Evolutionary conservation across 2,113 vertebrate genomes (phyloP).

Genomic region (Neoarius graeffei): DNA sequence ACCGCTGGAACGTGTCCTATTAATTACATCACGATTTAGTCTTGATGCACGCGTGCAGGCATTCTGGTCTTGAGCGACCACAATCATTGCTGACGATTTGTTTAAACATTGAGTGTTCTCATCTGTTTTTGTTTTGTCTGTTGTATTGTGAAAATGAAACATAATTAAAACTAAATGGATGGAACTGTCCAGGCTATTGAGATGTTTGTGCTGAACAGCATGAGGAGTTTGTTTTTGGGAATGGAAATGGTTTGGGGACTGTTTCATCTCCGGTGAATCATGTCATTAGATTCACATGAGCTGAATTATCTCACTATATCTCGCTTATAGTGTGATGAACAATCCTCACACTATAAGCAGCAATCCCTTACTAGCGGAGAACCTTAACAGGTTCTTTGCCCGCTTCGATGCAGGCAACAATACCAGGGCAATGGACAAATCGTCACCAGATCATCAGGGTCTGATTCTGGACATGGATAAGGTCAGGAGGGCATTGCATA

Average conservation of each 20-base stretch:
- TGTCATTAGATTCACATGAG: not conserved
- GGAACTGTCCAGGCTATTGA: not conserved
- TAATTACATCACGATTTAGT: not conserved
- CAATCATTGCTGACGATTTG: not conserved
- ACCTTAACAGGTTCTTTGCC: too few relatives aligned
- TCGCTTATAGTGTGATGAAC: too few relatives aligned
- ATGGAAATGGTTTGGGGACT: not conserved
- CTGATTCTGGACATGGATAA: too few relatives aligned
- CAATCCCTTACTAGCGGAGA: too few relatives aligned
- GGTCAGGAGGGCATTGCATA: too few relatives aligned
- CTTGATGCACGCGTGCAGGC: not conserved
- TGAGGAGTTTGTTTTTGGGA: not conserved
- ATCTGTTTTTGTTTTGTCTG: conserved; percentile 28
- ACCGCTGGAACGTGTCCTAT: not conserved
- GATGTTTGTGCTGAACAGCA: not conserved
- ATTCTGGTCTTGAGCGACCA: not conserved
- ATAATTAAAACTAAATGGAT: not conserved
- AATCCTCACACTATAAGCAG: too few relatives aligned
- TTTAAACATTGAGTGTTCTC: not conserved
- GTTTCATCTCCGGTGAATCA: not conserved
- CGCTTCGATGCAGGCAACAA: too few relatives aligned
- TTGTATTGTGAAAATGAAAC: not conserved
- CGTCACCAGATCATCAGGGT: too few relatives aligned
- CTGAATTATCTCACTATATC: not conserved
- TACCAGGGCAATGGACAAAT: too few relatives aligned